These are phyloP conservation scores for Calephelis perditalis DNA, from an alignment of 2,888 invertebrate genomes.

Conservation along the genomic window DNA sequence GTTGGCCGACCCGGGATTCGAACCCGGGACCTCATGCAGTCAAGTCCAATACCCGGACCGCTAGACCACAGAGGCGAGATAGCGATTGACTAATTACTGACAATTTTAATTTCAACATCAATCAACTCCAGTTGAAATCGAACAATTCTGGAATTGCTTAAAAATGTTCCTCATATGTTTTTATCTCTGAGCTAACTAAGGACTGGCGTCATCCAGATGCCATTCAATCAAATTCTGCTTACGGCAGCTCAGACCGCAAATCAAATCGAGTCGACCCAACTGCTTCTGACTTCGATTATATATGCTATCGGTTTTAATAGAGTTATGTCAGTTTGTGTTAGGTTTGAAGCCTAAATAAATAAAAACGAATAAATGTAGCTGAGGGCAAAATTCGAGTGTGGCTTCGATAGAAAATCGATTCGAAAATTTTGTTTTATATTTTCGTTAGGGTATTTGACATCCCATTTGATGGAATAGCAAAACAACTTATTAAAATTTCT, in stretches of 20 bases:
- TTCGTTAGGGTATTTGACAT: too few species aligned
- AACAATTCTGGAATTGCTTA: not conserved
- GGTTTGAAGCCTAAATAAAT: not conserved
- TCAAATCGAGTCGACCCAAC: constrained; percentile 34
- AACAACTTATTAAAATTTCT: too few species aligned
- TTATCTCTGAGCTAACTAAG: constrained; percentile 7
- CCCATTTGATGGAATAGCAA: too few species aligned
- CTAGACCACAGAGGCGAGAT: too few species aligned
- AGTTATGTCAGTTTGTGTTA: not conserved
- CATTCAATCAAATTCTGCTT: constrained; percentile 49
- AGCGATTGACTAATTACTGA: too few species aligned
- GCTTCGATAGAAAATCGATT: too few species aligned
- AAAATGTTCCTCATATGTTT: not conserved
- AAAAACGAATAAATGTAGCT: too few species aligned
- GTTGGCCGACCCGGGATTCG: too few species aligned
- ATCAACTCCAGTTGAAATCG: not conserved
- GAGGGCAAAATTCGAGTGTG: too few species aligned
- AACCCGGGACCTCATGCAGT: too few species aligned
- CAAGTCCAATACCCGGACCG: too few species aligned
- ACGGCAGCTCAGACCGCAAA: constrained; percentile 43
- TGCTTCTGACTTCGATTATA: constrained; percentile 11
- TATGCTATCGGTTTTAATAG: constrained; percentile 10
- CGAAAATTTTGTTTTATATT: too few species aligned
- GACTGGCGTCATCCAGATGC: constrained; percentile 33
- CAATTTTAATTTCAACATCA: not conserved